Evolutionary conservation across 1,140 invertebrate genomes (phyloP), one percentile per base, ranked within the genome.

Genomic region (Drosophila novamexicana): DNA sequence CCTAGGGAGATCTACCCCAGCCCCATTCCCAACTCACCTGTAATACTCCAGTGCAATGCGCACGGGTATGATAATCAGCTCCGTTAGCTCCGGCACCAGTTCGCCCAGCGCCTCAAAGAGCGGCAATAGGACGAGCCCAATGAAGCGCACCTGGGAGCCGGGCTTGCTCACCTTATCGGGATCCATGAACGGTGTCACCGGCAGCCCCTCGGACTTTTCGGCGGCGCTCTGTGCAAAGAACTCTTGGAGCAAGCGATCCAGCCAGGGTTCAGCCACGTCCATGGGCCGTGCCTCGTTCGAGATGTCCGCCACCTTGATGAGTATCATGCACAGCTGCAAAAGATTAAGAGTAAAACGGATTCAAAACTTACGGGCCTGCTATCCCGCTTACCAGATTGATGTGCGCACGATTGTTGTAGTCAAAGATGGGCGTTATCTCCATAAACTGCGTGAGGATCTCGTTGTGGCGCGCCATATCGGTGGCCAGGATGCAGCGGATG

Each of bases 181-280:
- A 90, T 97, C 97, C 97, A 97, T 97, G 86, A 97, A 97, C 0
- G 97, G 96, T 7, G 97, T 97, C 1, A 97, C 96, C 1, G 97
- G 96, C 64, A 97, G 93, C 7, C 97, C 96, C 91, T 97, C 96
- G 44, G 96, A 93, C 90, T 97, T 97, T 88, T 97, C 97, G 7
- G 96, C 95, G 71, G 97, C 97, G 90, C 96, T 97, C 93, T 97
- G 96, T 72, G 96, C 95, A 83, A 96, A 97, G 86, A 96, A 97
- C 88, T 97, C 96, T 90, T 96, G 93, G 18, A 97, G 93, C 7
- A 97, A 93, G 73, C 95, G 95, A 72, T 97, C 97, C 50, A 97
- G 91, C 97, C 97, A 97, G 0, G 96, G 96, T 77, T 97, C 96
- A 6, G 97, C 96, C 16, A 97, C 96, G 76, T 97, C 95, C 94